Base-by-base conservation (phyloP, 2,113 vertebrate genomes). In the Rhipidura dahli region DNA sequence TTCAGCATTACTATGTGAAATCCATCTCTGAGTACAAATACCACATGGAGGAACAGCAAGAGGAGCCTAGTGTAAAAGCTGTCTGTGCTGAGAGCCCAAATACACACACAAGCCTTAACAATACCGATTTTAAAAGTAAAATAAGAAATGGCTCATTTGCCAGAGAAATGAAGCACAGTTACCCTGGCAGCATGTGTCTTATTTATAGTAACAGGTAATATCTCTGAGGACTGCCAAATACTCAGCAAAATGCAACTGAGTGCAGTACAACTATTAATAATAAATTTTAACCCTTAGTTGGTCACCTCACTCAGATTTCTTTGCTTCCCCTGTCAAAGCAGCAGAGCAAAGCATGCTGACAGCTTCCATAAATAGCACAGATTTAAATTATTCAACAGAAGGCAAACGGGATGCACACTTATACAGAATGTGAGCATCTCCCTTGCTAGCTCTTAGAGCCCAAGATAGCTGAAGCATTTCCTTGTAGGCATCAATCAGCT, bases 331-430 rank as follows among this genome's bases (percentile, higher is more conserved):
- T 64, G 51, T 82, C 69, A 91, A 82, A 93, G 30, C 35, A 89
- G 83, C 30, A 82, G 72, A 92, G 77, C 37, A 78, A 89, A 92
- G 64, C 89, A 61, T n/a, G 61, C 69, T 92, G 93, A 68, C 69
- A 94, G 69, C 60, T 94, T 95, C 93, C 80, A 94, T 63, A 96
- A 96, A 95, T 92, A 97, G 80, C 89, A 85, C 37, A 51, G 51
- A 37, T 73, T 83, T 95, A 77, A 97, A 95, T 95, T 96, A 95
- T 94, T 95, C 61, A 97, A 71, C 69, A 87, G 69, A n/a, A 92
- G 72, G 69, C 83, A 91, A 95, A 78, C 0, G 3, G 51, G 50
- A 94, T 56, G 61, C 65, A 94, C 87, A 64, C 84, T 87, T 79
- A 75, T 73, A 75, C 27, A n/a, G 89, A 91, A 87, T 37, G 31